Percentiles rank a stretch among this genome's conserved stretches.
phyloP scores from a whole-genome alignment of 1,140 invertebrate species.

The Halesus radiatus region DNA sequence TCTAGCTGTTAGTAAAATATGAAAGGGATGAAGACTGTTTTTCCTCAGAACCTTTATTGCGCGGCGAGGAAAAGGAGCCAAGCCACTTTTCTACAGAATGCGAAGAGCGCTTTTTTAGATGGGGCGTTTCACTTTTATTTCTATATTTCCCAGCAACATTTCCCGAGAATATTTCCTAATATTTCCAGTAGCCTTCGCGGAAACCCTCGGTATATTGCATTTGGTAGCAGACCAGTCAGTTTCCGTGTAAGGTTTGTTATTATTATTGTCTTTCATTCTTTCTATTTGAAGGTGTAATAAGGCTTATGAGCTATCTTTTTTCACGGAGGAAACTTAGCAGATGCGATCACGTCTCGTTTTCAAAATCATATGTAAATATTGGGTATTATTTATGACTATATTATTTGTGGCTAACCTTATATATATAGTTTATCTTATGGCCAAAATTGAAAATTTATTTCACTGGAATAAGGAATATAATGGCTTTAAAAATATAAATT shows the following conservation, averaged over 20 bases:
- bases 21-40: slow-evolving; percentile 37
- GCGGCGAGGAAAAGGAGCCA: not conserved
- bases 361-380: too few species aligned
- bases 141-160: slow-evolving; percentile 11
- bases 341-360: not conserved
- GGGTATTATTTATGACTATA: too few species aligned
- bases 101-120: slow-evolving; percentile 12
- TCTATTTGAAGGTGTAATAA: not conserved
- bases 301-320: not conserved
- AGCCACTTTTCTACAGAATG: slow-evolving; percentile 10
- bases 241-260: not conserved
- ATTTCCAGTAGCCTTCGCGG: not conserved
- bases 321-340: not conserved
- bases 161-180: not conserved
- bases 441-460: too few species aligned
- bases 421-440: too few species aligned
- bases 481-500: too few species aligned
- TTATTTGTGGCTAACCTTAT: too few species aligned
- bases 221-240: not conserved
- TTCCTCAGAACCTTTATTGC: slow-evolving; percentile 24
- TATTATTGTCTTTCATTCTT: not conserved
- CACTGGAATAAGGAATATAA: too few species aligned
- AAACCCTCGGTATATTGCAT: not conserved
- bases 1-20: slow-evolving; percentile 25
- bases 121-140: slow-evolving; percentile 5